phyloP scores from a whole-genome alignment of 2,888 invertebrate genomes.

The Agapostemon virescens region DNA sequence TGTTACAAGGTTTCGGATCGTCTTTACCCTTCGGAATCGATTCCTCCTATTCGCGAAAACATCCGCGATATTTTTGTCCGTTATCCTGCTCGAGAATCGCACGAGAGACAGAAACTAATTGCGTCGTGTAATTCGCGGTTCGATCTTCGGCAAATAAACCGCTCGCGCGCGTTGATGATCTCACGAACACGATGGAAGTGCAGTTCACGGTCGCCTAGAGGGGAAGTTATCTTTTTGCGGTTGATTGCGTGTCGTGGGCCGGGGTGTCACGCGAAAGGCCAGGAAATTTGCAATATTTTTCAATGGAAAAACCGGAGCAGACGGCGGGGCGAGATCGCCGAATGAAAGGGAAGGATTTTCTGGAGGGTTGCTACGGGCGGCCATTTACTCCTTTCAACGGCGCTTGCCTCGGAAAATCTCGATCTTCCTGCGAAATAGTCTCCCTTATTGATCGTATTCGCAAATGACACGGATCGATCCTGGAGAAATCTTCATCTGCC shows the following conservation, averaged over 20 bases:
- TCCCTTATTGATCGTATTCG: slow-evolving; percentile 25
- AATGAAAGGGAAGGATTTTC: slow-evolving; percentile 62
- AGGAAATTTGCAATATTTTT: slow-evolving; percentile 74
- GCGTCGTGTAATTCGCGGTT: neutral
- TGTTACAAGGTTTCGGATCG: neutral
- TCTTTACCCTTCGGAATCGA: neutral
- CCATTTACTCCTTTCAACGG: slow-evolving; percentile 62
- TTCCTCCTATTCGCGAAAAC: neutral
- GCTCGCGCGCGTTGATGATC: neutral
- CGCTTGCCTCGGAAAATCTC: slow-evolving; percentile 21
- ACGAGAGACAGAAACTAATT: neutral
- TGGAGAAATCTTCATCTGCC: neutral
- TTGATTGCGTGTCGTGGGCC: slow-evolving; percentile 52
- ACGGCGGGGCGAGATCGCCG: slow-evolving; percentile 16
- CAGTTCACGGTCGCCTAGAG: slow-evolving; percentile 29
- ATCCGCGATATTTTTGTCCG: neutral
- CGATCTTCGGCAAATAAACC: neutral
- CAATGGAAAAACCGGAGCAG: slow-evolving; percentile 59
- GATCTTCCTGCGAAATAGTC: slow-evolving; percentile 33
- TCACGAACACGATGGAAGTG: slow-evolving; percentile 55
- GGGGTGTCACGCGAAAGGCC: slow-evolving; percentile 51
- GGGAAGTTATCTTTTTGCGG: slow-evolving; percentile 62
- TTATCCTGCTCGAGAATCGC: neutral
- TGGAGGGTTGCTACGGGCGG: slow-evolving; percentile 35
- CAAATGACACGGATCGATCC: slow-evolving; percentile 10